These are phyloP conservation scores for Homarus gammarus DNA, from an alignment of 2,888 invertebrate genomes.

Conservation along the genomic window DNA sequence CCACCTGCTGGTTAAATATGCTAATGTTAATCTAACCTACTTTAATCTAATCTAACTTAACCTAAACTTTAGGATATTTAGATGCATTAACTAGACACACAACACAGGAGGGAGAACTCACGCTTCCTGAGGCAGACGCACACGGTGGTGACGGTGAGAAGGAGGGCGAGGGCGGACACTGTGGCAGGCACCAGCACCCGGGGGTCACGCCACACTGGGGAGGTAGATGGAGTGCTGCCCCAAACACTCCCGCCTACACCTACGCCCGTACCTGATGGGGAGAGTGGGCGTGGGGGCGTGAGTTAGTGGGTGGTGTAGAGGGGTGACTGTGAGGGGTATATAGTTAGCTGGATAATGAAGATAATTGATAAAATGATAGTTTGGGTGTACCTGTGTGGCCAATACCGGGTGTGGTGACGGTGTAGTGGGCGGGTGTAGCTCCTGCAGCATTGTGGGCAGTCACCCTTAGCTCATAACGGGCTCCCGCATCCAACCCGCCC, in stretches of 20 bases:
- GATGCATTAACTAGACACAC: too few species aligned
- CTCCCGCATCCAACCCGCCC: constrained; percentile 61
- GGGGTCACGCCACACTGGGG: constrained; percentile 64
- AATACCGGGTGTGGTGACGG: constrained; percentile 78
- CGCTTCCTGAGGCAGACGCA: constrained; percentile 74
- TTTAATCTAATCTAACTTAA: too few species aligned
- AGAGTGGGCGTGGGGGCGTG: too few species aligned
- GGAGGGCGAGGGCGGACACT: constrained; percentile 64
- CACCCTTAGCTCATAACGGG: constrained; percentile 79
- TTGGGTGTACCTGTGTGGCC: constrained; percentile 30
- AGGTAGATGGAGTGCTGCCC: constrained; percentile 42
- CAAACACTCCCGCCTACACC: constrained; percentile 48
- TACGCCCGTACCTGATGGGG: background rate
- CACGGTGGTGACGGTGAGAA: constrained; percentile 68
- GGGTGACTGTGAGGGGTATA: too few species aligned
- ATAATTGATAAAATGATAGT: too few species aligned
- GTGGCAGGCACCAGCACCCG: constrained; percentile 60
- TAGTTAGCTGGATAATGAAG: too few species aligned
- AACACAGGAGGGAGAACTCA: background rate
- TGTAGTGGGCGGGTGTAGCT: constrained; percentile 79
- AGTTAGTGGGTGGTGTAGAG: too few species aligned
- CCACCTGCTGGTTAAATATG: too few species aligned
- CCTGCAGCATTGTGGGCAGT: constrained; percentile 80
- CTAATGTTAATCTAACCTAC: too few species aligned
- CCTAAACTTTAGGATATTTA: too few species aligned